These are phyloP conservation scores for Xyrichtys novacula DNA, from an alignment of 2,797 vertebrate species.

Conservation along the genomic window DNA sequence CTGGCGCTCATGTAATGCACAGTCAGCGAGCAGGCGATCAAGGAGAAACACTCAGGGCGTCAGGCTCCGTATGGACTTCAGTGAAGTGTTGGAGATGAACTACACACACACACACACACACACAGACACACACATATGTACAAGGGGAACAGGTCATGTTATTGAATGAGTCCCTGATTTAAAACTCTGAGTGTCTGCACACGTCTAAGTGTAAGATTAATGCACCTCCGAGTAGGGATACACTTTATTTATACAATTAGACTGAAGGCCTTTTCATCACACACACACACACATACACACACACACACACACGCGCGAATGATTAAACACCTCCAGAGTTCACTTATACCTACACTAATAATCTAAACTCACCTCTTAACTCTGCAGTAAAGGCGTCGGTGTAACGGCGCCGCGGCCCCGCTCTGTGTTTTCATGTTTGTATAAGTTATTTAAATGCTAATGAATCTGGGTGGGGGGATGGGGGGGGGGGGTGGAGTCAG, in stretches of 20 bases:
- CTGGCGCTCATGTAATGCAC: slow-evolving; percentile 31
- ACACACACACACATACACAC: slow-evolving; percentile 7
- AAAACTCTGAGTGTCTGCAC: slow-evolving; percentile 14
- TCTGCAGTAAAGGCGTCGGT: slow-evolving; percentile 49
- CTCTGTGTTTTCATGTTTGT: slow-evolving; percentile 56
- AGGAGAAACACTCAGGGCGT: slow-evolving; percentile 36
- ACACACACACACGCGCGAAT: slow-evolving; percentile 17
- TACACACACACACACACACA: slow-evolving; percentile 2
- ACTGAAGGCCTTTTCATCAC: slow-evolving; percentile 78
- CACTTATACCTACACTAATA: slow-evolving; percentile 45
- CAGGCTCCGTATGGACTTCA: slow-evolving; percentile 40
- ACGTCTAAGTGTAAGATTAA: slow-evolving; percentile 45
- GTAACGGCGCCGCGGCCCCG: slow-evolving; percentile 36
- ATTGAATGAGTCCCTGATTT: slow-evolving; percentile 41
- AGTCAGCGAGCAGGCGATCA: slow-evolving; percentile 25
- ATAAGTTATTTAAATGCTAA: slow-evolving; percentile 78
- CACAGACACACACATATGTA: not conserved
- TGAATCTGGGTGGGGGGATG: slow-evolving; percentile 45
- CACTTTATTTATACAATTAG: slow-evolving; percentile 70
- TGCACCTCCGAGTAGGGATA: slow-evolving; percentile 60
- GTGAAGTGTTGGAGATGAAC: slow-evolving; percentile 19
- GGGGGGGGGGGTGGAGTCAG: slow-evolving; percentile 20
- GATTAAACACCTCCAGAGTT: slow-evolving; percentile 41
- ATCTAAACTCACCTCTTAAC: slow-evolving; percentile 58
- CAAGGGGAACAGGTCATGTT: slow-evolving; percentile 32